Conservation (phyloP, 2,888 invertebrate genomes). For the Aspidiotus destructor region DNA sequence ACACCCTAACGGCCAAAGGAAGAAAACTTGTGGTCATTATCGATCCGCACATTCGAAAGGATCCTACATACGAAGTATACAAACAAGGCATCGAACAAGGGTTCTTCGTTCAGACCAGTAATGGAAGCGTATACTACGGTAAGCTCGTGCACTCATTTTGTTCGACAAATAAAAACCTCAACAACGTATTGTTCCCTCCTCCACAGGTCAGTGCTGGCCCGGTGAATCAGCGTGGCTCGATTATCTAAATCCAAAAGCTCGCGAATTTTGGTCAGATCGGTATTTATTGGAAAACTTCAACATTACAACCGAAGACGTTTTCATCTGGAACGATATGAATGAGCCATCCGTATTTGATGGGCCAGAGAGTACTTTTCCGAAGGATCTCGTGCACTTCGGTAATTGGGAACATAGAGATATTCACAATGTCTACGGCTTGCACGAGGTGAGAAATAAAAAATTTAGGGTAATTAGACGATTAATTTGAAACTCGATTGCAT, state of each 20-base stretch:
- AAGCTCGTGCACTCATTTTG: slow-evolving; percentile 48
- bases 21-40: slow-evolving; percentile 89
- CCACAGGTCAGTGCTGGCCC: slow-evolving; percentile 74
- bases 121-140: slow-evolving; percentile 90
- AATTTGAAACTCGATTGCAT: not conserved
- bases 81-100: slow-evolving; percentile 76
- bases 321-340: slow-evolving; percentile 99
- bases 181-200: too few relatives aligned
- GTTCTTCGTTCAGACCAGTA: slow-evolving; percentile 80
- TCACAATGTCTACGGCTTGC: slow-evolving; percentile 85
- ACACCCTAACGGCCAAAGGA: slow-evolving; percentile 78
- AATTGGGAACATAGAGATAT: slow-evolving; percentile 84
- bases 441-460: slow-evolving; percentile 41
- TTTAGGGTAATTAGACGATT: too few relatives aligned
- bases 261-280: slow-evolving; percentile 68
- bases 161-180: too few relatives aligned
- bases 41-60: slow-evolving; percentile 95
- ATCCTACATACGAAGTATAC: slow-evolving; percentile 77
- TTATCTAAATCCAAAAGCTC: slow-evolving; percentile 76
- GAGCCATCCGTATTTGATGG: slow-evolving; percentile 98
- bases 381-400: slow-evolving; percentile 79
- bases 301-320: slow-evolving; percentile 72
- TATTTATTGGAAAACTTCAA: slow-evolving; percentile 58
- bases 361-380: slow-evolving; percentile 95
- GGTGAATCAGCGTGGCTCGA: slow-evolving; percentile 91